Evolutionary conservation across 2,113 vertebrate genomes (phyloP).

Genomic region (Odobenus rosmarus): DNA sequence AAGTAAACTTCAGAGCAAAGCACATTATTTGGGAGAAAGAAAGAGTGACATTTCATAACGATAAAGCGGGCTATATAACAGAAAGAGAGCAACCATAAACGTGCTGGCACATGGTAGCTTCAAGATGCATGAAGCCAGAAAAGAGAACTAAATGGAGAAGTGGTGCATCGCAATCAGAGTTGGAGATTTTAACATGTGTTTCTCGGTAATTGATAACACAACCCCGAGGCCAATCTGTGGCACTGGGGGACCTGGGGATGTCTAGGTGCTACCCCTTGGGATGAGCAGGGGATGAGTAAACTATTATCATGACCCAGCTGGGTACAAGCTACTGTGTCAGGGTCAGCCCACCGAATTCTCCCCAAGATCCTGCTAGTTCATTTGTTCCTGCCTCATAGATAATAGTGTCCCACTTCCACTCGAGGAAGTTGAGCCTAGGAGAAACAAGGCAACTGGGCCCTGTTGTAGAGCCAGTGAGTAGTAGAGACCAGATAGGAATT

Average conservation of each 20-base stretch:
- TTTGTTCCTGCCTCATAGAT: background rate
- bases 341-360: background rate
- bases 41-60: background rate
- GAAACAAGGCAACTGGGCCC: background rate
- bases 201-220: background rate
- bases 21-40: background rate
- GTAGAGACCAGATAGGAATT: background rate
- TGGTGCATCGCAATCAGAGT: fast-evolving
- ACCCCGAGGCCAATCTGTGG: background rate
- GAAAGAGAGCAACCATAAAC: background rate
- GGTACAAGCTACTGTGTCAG: background rate
- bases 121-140: background rate
- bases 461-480: fast-evolving
- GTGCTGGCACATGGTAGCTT: background rate
- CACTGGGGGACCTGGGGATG: background rate
- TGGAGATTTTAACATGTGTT: background rate
- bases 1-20: background rate
- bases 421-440: background rate
- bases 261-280: background rate
- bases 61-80: background rate
- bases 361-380: background rate
- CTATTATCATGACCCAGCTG: too few species aligned
- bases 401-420: background rate
- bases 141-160: background rate
- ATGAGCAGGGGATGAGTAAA: background rate